Evolutionary conservation across 2,113 vertebrate species (phyloP), one percentile per base, ranked within the genome.

Genomic region (Prinia subflava): DNA sequence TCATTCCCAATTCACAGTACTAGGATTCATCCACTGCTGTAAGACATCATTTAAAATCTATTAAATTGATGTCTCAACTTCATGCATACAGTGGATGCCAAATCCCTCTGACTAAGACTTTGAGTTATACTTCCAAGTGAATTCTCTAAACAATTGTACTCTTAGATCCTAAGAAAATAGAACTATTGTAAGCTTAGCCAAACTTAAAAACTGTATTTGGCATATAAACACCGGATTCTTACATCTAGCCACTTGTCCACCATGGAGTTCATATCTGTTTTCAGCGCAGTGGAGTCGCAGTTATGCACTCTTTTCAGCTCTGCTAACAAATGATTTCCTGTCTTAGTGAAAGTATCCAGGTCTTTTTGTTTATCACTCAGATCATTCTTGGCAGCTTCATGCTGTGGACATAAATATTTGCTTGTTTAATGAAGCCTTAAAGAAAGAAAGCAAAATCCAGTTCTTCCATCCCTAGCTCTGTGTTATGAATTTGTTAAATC

Each of bases 171-270:
- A 92, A 81, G 52, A 82, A 82, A 91, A 88, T 5, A 65, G 15
- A 28, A 65, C 49, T 39, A 47, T 13, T 67, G 19, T 46, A 88
- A 70, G 6, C 17, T 30, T 69, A 69, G 35, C 14, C 47, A 42
- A 77, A 63, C 14, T 46, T 65, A 23, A 83, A 83, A 76, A 46
- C 16, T 76, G 12, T 50, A 53, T 62, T 65, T 28, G 15, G 20
- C 3, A 1, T 49, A 74, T 52, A 93, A 96, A 78, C 5, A 75
- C 4, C 31, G 86, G 55, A 16, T 28, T 55, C 99, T 98, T 97
- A 99, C 99, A 97, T 98, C 98, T 46, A 99, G 97, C 99, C 99
- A 99, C 93, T 98, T 98, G 97, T 99, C 98, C 97, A 99, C 97
- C 4, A 95, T 96, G 59, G 64, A 89, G 81, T 99, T 98, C 98